Conservation (phyloP, 2,888 invertebrate species). For the Athrips mouffetella region DNA sequence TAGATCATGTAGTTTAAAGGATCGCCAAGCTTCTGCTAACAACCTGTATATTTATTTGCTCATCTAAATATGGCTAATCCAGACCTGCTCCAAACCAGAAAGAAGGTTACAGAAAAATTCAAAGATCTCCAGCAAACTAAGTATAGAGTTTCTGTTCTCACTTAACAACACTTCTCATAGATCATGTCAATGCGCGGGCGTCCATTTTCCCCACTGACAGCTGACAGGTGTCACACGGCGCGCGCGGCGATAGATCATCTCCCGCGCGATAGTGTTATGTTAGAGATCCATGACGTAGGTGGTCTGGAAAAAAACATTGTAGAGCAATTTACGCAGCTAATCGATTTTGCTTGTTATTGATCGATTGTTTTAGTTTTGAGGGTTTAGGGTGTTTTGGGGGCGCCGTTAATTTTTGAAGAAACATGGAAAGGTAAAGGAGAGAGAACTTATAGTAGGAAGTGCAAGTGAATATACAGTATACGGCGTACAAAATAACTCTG, state of each 20-base stretch:
- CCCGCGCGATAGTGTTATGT: constrained; percentile 55
- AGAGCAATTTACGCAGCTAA: constrained; percentile 57
- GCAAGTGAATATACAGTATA: no score
- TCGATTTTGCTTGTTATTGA: constrained; percentile 37
- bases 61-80: no score
- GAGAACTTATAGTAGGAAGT: no score
- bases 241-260: constrained; percentile 13
- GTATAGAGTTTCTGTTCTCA: constrained; percentile 8
- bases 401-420: no score
- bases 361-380: background rate
- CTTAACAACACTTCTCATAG: constrained; percentile 8
- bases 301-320: constrained; percentile 51
- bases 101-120: constrained; percentile 36
- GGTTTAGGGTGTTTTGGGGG: background rate
- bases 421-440: no score
- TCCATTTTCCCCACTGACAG: constrained; percentile 4
- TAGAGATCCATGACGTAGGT: constrained; percentile 60
- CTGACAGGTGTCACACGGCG: constrained; percentile 12
- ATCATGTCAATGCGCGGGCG: constrained; percentile 10
- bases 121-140: background rate
- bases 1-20: no score
- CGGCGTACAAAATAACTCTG: no score
- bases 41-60: no score
- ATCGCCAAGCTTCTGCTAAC: no score
- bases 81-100: no score